Conservation (phyloP, 2,888 invertebrate species). For the Carpatolechia fugitivella region DNA sequence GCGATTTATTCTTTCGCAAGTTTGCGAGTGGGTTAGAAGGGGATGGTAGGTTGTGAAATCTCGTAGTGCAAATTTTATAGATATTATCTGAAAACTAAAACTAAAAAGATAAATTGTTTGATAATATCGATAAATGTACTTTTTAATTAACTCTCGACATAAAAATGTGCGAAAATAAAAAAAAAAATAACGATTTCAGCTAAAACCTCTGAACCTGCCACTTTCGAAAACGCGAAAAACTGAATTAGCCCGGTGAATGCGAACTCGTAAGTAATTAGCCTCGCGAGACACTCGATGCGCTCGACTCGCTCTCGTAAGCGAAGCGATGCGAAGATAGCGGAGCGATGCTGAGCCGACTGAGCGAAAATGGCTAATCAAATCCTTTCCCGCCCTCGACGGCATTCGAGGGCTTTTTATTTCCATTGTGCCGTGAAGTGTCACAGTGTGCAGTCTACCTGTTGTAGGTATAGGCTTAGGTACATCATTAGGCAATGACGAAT, state of each 20-base stretch:
- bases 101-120: too few relatives aligned
- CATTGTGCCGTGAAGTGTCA: conserved; percentile 73
- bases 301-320: conserved; percentile 67
- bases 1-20: not conserved
- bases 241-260: conserved; percentile 75
- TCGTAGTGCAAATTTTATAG: too few relatives aligned
- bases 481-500: not conserved
- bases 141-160: too few relatives aligned
- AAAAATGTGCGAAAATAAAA: not conserved
- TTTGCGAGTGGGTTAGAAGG: not conserved
- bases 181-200: not conserved
- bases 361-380: conserved; percentile 79
- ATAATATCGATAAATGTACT: too few relatives aligned
- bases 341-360: conserved; percentile 59
- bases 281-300: conserved; percentile 73
- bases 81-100: too few relatives aligned
- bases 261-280: conserved; percentile 78
- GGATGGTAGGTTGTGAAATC: too few relatives aligned
- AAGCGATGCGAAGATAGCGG: conserved; percentile 72
- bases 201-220: conserved; percentile 38
- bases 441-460: conserved; percentile 30
- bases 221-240: conserved; percentile 68
- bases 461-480: conserved; percentile 5
- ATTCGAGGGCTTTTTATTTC: conserved; percentile 71
- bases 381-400: conserved; percentile 69